Base-by-base conservation (phyloP, 2,888 invertebrate species). In the Heliconius erato region DNA sequence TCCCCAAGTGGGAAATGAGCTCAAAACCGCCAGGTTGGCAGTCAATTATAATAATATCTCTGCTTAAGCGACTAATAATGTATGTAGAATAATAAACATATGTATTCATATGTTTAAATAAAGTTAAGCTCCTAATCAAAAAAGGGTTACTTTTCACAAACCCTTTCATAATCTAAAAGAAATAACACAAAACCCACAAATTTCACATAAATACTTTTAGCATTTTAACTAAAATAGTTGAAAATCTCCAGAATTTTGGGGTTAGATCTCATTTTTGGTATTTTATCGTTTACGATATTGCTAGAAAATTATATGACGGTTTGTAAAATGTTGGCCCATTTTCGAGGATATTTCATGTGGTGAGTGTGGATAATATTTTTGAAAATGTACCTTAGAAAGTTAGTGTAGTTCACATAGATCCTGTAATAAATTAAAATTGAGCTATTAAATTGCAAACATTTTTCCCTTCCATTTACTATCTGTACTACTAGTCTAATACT, bases 191-290 rank as follows among this genome's bases (percentile, higher is more conserved):
- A 71, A 40, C 7, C 44, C 44, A 44, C 44, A 26, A 72, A 49
- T 49, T 72, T 16, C 49, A 16, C 28, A 19, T 5, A 44, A 72
- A 72, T 19, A 72, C 26, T 72, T 54, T 49, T 44, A 26, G 72
- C n/a, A 26, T 44, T 72, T 72, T 16, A 72, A 16, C 44, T 72
- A 26, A 72, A 72, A 44, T 72, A 72, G 23, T 44, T 16, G 16
- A 28, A 72, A 40, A 72, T 72, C 3, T 26, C 9, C 12, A 49
- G 26, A 72, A 72, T 72, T 72, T 72, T 26, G 72, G 44, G 72
- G 6, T 26, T 49, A 26, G 49, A 16, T 44, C n/a, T 26, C 44
- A 28, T 28, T 72, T 72, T 49, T 26, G 26, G 49, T 49, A 49
- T 49, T 72, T 26, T 19, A 26, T 7, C 26, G 14, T n/a, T 26